phyloP scores from a whole-genome alignment of 2,888 invertebrate species.

The Synergus itoensis region DNA sequence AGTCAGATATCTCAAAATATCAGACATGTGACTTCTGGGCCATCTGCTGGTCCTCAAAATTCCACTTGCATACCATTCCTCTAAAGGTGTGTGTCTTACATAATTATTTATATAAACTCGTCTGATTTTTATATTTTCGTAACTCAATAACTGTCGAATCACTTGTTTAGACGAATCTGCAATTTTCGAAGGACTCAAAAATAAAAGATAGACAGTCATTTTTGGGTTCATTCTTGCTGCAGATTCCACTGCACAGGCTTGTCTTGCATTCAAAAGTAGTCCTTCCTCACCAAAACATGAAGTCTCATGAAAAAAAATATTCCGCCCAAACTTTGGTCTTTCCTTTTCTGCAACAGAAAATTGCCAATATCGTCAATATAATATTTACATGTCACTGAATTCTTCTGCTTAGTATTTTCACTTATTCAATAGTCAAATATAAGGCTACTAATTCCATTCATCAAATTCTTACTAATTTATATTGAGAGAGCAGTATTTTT shows the following conservation, averaged over 20 bases:
- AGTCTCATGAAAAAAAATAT: slow-evolving; percentile 85
- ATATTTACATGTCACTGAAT: no score
- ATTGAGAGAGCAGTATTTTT: no score
- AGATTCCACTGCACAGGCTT: slow-evolving; percentile 86
- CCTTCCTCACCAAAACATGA: slow-evolving; percentile 80
- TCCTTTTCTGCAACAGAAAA: slow-evolving; percentile 55
- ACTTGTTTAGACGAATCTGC: slow-evolving; percentile 68
- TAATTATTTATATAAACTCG: slow-evolving; percentile 80
- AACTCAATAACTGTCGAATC: slow-evolving; percentile 75
- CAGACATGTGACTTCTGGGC: slow-evolving; percentile 82
- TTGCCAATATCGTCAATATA: no score
- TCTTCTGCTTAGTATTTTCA: no score
- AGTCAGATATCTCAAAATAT: slow-evolving; percentile 83
- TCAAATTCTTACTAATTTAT: no score
- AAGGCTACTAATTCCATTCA: no score
- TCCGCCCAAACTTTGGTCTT: slow-evolving; percentile 72
- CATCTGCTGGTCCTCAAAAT: slow-evolving; percentile 80
- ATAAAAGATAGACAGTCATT: slow-evolving; percentile 80
- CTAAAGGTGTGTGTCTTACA: slow-evolving; percentile 80
- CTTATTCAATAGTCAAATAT: no score
- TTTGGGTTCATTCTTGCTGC: slow-evolving; percentile 82
- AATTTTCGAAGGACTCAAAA: slow-evolving; percentile 77
- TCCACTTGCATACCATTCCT: slow-evolving; percentile 79
- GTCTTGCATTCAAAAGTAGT: slow-evolving; percentile 79
- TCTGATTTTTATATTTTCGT: slow-evolving; percentile 79